These are phyloP conservation scores for Diarsia dahlii DNA, from an alignment of 2,888 invertebrate genomes.

Conservation along the genomic window DNA sequence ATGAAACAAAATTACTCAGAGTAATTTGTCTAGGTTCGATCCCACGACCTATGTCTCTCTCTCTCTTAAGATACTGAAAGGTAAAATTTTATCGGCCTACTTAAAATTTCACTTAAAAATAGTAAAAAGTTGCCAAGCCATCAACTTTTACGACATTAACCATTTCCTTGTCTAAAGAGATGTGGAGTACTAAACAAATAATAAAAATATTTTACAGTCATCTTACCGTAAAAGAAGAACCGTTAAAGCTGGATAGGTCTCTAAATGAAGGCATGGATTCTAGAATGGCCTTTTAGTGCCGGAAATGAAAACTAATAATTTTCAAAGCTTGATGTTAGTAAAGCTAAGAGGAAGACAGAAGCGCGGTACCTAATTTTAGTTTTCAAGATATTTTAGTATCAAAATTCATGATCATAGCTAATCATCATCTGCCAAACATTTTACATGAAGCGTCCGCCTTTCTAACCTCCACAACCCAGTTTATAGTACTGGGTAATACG, in stretches of 20 bases:
- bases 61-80: too few relatives aligned
- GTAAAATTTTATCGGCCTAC: too few relatives aligned
- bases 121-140: constrained; percentile 2
- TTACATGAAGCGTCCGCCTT: too few relatives aligned
- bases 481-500: too few relatives aligned
- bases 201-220: constrained; percentile 39
- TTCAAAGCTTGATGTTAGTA: not conserved
- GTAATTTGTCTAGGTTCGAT: not conserved
- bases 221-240: constrained; percentile 14
- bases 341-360: not conserved
- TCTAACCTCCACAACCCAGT: too few relatives aligned
- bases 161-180: constrained; percentile 31
- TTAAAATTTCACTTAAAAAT: constrained; percentile 4
- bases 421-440: too few relatives aligned
- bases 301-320: not conserved
- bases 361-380: not conserved
- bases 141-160: constrained; percentile 25
- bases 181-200: constrained; percentile 27
- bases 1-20: too few relatives aligned
- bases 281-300: not conserved
- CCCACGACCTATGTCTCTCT: not conserved
- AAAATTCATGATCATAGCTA: not conserved
- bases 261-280: constrained; percentile 10
- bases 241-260: constrained; percentile 17
- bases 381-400: not conserved